phyloP scores from a whole-genome alignment of 2,113 vertebrate species.

The Ovis aries region DNA sequence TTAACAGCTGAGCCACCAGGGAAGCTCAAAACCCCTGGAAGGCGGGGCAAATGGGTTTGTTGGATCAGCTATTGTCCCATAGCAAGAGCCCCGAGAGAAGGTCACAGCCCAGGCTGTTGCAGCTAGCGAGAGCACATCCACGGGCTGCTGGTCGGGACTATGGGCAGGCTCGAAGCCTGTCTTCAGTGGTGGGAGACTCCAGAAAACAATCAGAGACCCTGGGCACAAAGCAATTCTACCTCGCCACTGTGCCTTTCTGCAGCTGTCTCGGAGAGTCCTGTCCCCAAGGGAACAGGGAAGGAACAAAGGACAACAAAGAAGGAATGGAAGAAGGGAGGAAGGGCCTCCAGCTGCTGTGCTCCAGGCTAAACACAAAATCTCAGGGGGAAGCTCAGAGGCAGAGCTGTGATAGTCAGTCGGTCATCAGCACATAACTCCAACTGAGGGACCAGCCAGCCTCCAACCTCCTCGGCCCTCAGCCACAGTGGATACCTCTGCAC shows the following conservation, averaged over 20 bases:
- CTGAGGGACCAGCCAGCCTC: not conserved
- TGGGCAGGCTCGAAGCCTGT: not conserved
- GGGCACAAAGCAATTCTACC: not conserved
- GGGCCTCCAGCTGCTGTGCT: not conserved
- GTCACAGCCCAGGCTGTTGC: not conserved
- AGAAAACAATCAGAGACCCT: not conserved
- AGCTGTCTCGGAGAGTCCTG: not conserved
- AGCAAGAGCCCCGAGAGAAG: not conserved
- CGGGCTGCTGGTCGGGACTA: not conserved
- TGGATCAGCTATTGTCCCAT: not conserved
- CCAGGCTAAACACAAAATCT: not conserved
- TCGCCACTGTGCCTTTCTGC: not conserved
- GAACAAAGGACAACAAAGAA: not conserved
- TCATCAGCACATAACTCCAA: not conserved
- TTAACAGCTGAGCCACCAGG: not conserved
- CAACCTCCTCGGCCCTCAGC: not conserved
- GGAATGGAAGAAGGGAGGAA: not conserved
- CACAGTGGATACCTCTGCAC: not conserved
- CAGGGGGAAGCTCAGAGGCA: not conserved
- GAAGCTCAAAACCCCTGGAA: not conserved
- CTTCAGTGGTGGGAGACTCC: not conserved
- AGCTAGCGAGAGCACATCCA: not conserved
- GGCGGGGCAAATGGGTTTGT: fast-evolving
- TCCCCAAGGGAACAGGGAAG: not conserved
- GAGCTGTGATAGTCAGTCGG: not conserved